These are phyloP conservation scores for Silurus aristotelis DNA, from an alignment of 2,797 vertebrate species.

Conservation along the genomic window DNA sequence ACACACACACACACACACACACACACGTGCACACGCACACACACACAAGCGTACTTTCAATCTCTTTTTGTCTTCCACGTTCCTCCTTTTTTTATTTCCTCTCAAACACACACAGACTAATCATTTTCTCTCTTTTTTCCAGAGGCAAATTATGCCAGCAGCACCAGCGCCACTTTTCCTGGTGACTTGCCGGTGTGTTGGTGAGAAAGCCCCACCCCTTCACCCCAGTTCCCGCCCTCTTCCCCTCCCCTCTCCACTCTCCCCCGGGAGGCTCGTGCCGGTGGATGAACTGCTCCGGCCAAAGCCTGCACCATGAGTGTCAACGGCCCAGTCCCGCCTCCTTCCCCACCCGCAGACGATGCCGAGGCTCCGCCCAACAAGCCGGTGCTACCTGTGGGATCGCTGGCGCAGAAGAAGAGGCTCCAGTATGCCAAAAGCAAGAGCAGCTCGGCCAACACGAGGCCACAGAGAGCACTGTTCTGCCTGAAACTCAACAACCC, in stretches of 20 bases:
- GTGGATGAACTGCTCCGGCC: constrained; percentile 86
- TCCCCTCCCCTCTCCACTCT: constrained; percentile 75
- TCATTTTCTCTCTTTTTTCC: constrained; percentile 60
- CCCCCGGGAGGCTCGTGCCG: constrained; percentile 92
- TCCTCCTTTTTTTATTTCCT: neutral
- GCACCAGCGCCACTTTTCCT: constrained; percentile 87
- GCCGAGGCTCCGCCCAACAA: constrained; percentile 64
- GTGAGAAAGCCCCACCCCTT: constrained; percentile 80
- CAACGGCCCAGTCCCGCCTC: constrained; percentile 80
- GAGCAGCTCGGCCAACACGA: constrained; percentile 91
- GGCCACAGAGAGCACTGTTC: constrained; percentile 94
- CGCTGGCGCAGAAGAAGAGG: constrained; percentile 98
- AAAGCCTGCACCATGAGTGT: constrained; percentile 95
- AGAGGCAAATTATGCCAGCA: constrained; percentile 98
- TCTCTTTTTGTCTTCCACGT: neutral
- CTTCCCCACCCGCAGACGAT: constrained; percentile 76
- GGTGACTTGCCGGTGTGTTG: constrained; percentile 90
- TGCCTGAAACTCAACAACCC: constrained; percentile 98
- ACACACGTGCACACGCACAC: neutral
- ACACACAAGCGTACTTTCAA: too few species aligned
- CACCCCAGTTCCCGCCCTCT: constrained; percentile 81
- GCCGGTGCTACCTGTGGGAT: constrained; percentile 83
- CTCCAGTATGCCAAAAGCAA: constrained; percentile 99
- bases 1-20: constrained; percentile 16
- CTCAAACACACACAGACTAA: neutral